Evolutionary conservation across 1,140 invertebrate genomes (phyloP), one percentile per base, ranked within the genome.

Genomic region (Drosophila asahinai): DNA sequence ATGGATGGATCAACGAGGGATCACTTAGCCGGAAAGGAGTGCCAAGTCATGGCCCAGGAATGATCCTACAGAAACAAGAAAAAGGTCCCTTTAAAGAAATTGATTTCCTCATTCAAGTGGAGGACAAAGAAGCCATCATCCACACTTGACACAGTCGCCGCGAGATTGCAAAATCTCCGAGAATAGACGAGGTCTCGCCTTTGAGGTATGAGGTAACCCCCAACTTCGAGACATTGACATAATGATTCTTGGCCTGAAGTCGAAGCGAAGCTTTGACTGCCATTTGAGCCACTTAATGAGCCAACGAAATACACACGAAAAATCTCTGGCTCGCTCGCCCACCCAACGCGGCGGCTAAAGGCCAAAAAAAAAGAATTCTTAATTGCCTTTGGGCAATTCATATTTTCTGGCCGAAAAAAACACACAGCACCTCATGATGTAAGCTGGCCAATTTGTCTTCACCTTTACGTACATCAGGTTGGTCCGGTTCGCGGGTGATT

Each of bases 371-470:
- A 55, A 40, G 76, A 74, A 89, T 84, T 84, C 81, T 89, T 89
- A 89, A 89, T 90, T 90, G 78, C 81, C 79, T 79, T 78, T 62
- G 73, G 52, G 81, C 71, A 57, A 80, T 71, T 64, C 68, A 48
- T 80, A 61, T 63, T 82, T 61, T 61, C 63, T 54, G 66, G 42
- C 51, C 8, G n/a, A 27, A 42, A 19, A 40, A 58, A 27, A 14
- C 5, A 30, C 27, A 27, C 45, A 11, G 14, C 42, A 30, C 58
- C 19, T 62, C 68, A 75, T 87, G 84, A 87, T 87, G 84, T 87
- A 89, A 87, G 84, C 84, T 78, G 62, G 52, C 84, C 72, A 87
- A 87, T 87, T 89, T 89, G 84, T 84, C 81, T 78, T 83, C 84
- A 87, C 73, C 77, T 89, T 89, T 79, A 40, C 71, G 77, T 86